Percentiles rank a stretch among this genome's conserved stretches.
Evolutionary conservation across 2,797 vertebrate genomes (phyloP).

Genomic region (Sebastes baramenuke): DNA sequence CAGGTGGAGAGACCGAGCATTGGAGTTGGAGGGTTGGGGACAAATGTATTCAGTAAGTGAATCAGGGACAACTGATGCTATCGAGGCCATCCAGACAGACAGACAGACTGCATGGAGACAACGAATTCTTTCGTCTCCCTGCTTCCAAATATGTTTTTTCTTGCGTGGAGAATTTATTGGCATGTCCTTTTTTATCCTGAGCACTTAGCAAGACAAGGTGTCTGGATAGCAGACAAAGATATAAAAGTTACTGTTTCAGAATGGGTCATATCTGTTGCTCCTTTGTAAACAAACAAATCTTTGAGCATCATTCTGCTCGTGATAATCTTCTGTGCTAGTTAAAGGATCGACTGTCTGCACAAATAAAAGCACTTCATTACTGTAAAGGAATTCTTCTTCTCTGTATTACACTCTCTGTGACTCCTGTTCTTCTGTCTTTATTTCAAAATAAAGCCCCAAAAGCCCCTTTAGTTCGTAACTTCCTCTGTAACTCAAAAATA

Average conservation of each 20-base stretch:
- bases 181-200: not conserved
- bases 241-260: not conserved
- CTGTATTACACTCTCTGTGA: not conserved
- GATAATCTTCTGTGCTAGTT: not conserved
- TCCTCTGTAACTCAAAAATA: not conserved
- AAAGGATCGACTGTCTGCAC: not conserved
- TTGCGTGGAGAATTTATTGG: not conserved
- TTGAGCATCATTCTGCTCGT: not conserved
- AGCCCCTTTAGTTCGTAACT: not conserved
- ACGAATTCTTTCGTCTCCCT: not conserved
- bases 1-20: not conserved
- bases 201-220: not conserved
- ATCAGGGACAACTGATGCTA: not conserved
- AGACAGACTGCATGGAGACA: not conserved
- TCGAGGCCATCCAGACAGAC: not conserved
- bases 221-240: not conserved
- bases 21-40: not conserved
- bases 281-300: constrained; percentile 4
- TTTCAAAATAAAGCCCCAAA: not conserved
- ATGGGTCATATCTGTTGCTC: not conserved
- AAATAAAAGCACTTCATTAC: not conserved
- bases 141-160: not conserved
- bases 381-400: not conserved
- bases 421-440: not conserved
- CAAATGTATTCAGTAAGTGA: not conserved